These are phyloP conservation scores for Micropterix aruncella DNA, from an alignment of 2,888 invertebrate genomes.

Conservation along the genomic window DNA sequence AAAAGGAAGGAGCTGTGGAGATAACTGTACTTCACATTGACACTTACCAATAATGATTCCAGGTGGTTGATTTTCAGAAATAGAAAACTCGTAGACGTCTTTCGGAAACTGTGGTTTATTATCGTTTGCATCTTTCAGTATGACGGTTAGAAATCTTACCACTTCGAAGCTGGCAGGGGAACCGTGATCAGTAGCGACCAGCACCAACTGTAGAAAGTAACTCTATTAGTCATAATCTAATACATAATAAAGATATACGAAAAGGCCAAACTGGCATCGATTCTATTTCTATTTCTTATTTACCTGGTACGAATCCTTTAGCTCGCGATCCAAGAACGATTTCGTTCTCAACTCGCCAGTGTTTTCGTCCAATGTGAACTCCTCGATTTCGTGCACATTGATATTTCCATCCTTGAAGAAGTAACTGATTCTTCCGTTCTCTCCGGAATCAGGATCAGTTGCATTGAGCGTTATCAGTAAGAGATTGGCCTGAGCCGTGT, in stretches of 20 bases:
- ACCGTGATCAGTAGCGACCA: constrained; percentile 75
- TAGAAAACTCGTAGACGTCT: constrained; percentile 50
- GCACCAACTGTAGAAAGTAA: constrained; percentile 42
- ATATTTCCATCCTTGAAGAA: constrained; percentile 64
- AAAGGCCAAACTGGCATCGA: constrained; percentile 1
- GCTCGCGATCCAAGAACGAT: constrained; percentile 65
- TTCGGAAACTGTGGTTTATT: constrained; percentile 65
- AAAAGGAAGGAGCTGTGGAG: background rate
- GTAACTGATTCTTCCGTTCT: constrained; percentile 74
- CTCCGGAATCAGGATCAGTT: constrained; percentile 65
- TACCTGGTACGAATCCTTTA: constrained; percentile 32
- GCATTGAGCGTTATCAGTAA: constrained; percentile 73
- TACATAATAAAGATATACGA: constrained; percentile 1
- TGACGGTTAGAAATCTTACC: constrained; percentile 56
- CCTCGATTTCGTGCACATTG: constrained; percentile 65
- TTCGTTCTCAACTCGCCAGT: constrained; percentile 73
- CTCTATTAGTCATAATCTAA: constrained; percentile 1
- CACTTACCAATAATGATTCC: constrained; percentile 47
- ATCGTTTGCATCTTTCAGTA: constrained; percentile 68
- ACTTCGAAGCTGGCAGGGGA: constrained; percentile 69
- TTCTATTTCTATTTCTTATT: background rate
- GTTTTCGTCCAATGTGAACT: constrained; percentile 65
- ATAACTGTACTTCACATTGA: background rate
- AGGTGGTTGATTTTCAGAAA: constrained; percentile 55
- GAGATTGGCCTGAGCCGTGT: constrained; percentile 59